Conservation (phyloP, 2,888 invertebrate species). For the Aproaerema taeniolella region DNA sequence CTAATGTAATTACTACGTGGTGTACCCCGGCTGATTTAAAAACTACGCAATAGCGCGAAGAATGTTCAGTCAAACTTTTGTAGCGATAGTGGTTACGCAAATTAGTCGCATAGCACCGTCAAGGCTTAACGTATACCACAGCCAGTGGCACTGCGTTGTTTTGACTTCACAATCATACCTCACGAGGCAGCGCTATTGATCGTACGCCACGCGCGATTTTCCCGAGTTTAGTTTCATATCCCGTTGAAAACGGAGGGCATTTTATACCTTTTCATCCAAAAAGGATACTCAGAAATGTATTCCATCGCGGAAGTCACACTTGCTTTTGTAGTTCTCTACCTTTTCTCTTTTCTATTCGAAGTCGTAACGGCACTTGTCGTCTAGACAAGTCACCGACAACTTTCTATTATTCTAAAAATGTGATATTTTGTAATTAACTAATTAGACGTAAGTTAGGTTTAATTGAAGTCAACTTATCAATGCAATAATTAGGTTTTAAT, state of each 20-base stretch:
- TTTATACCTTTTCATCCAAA: constrained; percentile 30
- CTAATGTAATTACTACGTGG: constrained; percentile 7
- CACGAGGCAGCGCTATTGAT: constrained; percentile 43
- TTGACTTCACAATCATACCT: constrained; percentile 50
- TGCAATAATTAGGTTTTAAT: constrained; percentile 43
- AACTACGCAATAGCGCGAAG: constrained; percentile 1
- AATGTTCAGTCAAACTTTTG: constrained; percentile 6
- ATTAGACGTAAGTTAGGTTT: constrained; percentile 34
- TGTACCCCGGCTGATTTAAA: constrained; percentile 21
- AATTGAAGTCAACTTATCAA: constrained; percentile 56
- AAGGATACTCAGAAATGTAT: constrained; percentile 54
- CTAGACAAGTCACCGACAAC: constrained; percentile 30
- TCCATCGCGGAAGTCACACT: constrained; percentile 68
- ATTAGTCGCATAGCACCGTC: constrained; percentile 36
- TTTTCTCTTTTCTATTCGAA: constrained; percentile 68
- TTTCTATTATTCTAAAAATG: constrained; percentile 43
- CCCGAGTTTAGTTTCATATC: constrained; percentile 11
- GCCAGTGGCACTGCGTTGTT: constrained; percentile 29
- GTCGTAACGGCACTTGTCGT: constrained; percentile 64
- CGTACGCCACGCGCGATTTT: constrained; percentile 39
- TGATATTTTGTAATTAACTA: constrained; percentile 48
- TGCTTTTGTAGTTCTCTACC: constrained; percentile 62
- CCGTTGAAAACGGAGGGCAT: constrained; percentile 26
- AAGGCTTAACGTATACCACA: constrained; percentile 49
- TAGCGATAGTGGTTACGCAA: constrained; percentile 21